Base-by-base conservation (phyloP, 2,888 invertebrate species). In the Synanthedon tipuliformis region DNA sequence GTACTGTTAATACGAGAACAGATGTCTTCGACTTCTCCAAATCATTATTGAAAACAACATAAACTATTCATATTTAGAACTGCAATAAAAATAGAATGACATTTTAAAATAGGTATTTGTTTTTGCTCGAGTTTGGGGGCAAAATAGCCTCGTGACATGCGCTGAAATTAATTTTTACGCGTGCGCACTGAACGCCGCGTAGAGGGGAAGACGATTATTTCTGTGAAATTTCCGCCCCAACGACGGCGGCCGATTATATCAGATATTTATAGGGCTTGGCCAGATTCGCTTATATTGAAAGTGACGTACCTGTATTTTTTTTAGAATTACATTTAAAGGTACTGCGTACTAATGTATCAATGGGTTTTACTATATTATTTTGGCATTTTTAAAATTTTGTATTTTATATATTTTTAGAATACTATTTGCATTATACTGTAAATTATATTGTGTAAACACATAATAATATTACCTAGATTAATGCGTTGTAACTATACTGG, bases 241-340 rank as follows among this genome's bases (percentile, higher is more conserved):
- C 34, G 63, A 60, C 67, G 68, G 54, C 51, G 23, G 51, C 66
- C 63, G 63, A 34, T 34, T 61, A 59, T 69, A 72, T 75, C 71
- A 73, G 73, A 72, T 69, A 69, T 75, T 73, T 73, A 73, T 70
- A 80, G 75, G 78, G 81, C 67, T 81, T 73, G 77, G 69, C 73
- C 55, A 61, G 61, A 63, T 62, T 59, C 63, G 56, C 61, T 57
- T 58, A 59, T 59, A n/a, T 51, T 40, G 40, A 11, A 51, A 40
- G 12, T 11, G 15, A 50, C 40, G 0, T 18, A 16, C 12, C 16
- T 50, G 23, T 34, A 34, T 4, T 23, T 5, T 23, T 23, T 23
- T 23, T 23, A 23, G 23, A 23, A 5, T 23, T 5, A 34, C 34
- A 3, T 34, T 34, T 10, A 34, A 34, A 34, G 34, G 34, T 27